Conservation (phyloP, 2,797 vertebrate genomes). For the Lepilemur septentrionalis region DNA sequence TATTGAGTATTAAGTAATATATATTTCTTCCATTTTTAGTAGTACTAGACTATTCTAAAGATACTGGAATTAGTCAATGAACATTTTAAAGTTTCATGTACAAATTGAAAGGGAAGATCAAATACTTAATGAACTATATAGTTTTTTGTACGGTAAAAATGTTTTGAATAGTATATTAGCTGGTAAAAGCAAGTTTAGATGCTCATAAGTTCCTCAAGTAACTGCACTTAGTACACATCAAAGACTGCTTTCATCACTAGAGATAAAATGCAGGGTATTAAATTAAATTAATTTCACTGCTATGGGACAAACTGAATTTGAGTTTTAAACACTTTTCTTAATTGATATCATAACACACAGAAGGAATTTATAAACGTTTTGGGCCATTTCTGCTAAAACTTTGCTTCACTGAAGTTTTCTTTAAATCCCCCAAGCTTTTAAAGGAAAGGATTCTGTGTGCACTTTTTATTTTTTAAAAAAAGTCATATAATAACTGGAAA, state of each 20-base stretch:
- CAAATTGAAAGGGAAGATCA: conserved; percentile 68
- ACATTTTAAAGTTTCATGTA: conserved; percentile 63
- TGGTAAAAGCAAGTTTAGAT: conserved; percentile 39
- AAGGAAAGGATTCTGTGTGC: background rate
- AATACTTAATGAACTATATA: conserved; percentile 28
- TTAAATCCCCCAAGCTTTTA: conserved; percentile 41
- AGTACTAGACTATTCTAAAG: conserved; percentile 23
- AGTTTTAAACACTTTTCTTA: background rate
- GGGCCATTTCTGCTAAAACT: conserved; percentile 25
- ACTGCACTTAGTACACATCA: conserved; percentile 50
- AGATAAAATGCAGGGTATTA: conserved; percentile 9
- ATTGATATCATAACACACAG: background rate
- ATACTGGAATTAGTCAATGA: conserved; percentile 53
- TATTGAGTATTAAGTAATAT: background rate
- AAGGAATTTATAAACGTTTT: background rate
- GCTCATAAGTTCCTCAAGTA: conserved; percentile 55
- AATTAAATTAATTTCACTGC: conserved; percentile 54
- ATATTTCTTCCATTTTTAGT: background rate
- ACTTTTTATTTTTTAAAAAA: conserved; percentile 31
- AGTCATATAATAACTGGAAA: conserved; percentile 58
- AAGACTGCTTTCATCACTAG: conserved; percentile 51
- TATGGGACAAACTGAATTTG: conserved; percentile 10
- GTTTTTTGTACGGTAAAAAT: conserved; percentile 55
- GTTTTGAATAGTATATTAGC: conserved; percentile 32
- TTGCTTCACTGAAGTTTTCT: conserved; percentile 15